Evolutionary conservation across 2,113 vertebrate species (phyloP).

Genomic region (Sitta europaea): DNA sequence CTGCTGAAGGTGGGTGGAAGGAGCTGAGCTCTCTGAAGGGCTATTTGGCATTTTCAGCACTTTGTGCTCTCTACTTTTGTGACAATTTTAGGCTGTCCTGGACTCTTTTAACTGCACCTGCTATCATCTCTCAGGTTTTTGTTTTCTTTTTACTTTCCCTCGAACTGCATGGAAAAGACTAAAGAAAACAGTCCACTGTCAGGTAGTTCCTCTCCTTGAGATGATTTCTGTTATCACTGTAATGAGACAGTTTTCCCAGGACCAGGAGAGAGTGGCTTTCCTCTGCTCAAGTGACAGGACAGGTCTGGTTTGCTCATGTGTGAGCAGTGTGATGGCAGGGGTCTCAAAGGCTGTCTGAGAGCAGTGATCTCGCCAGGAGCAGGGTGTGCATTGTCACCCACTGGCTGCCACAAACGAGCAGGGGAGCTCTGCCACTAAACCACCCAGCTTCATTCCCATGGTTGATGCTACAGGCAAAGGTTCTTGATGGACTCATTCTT

Average conservation of each 20-base stretch:
- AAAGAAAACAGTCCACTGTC: neutral
- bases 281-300: neutral
- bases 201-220: neutral
- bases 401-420: neutral
- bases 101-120: neutral
- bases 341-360: neutral
- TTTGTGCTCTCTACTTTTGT: neutral
- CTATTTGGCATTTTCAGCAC: neutral
- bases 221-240: neutral
- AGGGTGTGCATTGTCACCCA: neutral
- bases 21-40: neutral
- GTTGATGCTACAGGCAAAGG: neutral
- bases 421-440: neutral
- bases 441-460: neutral
- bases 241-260: neutral
- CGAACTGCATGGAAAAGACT: neutral
- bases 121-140: neutral
- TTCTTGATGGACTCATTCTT: neutral
- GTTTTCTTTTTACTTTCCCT: neutral
- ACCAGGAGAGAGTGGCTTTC: neutral
- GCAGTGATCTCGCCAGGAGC: neutral
- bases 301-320: neutral
- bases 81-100: neutral
- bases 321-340: neutral
- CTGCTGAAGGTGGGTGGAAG: neutral